Base-by-base conservation (phyloP, 1,140 invertebrate species). In the Drosophila bocki region DNA sequence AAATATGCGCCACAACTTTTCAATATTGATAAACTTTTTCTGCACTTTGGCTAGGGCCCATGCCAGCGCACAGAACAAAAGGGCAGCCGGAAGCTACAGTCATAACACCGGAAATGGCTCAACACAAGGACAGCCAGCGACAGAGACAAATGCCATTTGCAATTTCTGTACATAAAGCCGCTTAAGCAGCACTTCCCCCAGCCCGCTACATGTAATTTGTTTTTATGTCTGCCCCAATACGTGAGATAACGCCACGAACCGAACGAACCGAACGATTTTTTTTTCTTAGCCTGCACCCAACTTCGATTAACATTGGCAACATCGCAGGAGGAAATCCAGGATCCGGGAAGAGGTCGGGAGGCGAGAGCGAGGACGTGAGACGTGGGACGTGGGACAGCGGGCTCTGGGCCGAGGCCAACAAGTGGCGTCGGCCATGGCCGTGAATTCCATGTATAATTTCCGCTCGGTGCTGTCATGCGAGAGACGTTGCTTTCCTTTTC, bases 221-320 rank as follows among this genome's bases (percentile, higher is more conserved):
- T 87, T 87, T 87, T 87, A 88, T 87, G 83, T 87, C 83, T 87
- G 84, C 80, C 79, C 80, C 78, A 75, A 82, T 88, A 87, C 84
- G 84, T 87, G 84, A 88, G 84, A 87, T 87, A 87, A 88, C 80
- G 84, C 84, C 77, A 71, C 57, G 79, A 83, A 69, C 56, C 59
- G 63, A 81, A 67, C 62, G 63, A 45, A 53, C 7, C 7, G 39
- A 15, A 8, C 7, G 39, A 7, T 3, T n/a, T 58, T 74, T 69
- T 72, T 68, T 80, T 54, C 58, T 60, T 77, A 62, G 68, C 64
- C 51, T 62, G 75, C 78, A 71, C 74, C 78, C 60, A 79, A 86
- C 80, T 87, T 87, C 84, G 84, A 87, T 87, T 87, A 87, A 88
- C 84, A 88, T 88, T 87, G 84, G 80, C 84, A 84, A 84, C 84